Conservation (phyloP, 2,888 invertebrate species). For the Stictocephala bisonia region DNA sequence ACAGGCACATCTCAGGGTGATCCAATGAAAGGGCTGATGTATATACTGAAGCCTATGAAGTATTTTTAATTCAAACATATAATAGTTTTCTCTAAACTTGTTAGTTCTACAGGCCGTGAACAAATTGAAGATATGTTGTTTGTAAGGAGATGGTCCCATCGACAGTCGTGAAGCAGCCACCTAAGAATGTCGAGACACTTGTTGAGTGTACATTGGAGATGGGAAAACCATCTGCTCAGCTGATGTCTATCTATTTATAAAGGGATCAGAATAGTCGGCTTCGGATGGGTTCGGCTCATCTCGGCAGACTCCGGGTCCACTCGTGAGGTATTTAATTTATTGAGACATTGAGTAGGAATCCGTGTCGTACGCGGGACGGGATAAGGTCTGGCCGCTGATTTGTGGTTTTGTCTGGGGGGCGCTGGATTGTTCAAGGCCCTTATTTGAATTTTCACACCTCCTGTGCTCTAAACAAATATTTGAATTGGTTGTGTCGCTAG, state of each 20-base stretch:
- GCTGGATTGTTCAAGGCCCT: conserved; percentile 4
- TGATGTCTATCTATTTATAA: conserved; percentile 10
- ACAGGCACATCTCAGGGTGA: too few species aligned
- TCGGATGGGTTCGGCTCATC: background rate
- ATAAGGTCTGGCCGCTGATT: background rate
- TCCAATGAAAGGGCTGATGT: too few species aligned
- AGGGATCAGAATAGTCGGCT: background rate
- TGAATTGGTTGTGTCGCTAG: background rate
- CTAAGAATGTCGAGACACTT: too few species aligned
- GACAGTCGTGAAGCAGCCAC: too few species aligned
- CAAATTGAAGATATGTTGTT: too few species aligned
- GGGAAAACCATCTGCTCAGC: conserved; percentile 3
- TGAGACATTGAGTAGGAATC: conserved; percentile 39
- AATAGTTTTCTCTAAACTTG: too few species aligned
- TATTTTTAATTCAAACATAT: too few species aligned
- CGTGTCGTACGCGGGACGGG: background rate
- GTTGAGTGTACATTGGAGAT: background rate
- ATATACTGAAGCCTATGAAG: too few species aligned
- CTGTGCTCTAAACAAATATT: background rate
- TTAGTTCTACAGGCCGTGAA: too few species aligned
- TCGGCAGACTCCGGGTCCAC: background rate
- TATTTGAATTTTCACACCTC: conserved; percentile 27
- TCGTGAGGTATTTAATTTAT: conserved; percentile 28
- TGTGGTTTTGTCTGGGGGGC: conserved; percentile 17
- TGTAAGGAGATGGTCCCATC: too few species aligned